Conservation (phyloP, 2,113 vertebrate genomes). For the Chascanopsetta lugubris region DNA sequence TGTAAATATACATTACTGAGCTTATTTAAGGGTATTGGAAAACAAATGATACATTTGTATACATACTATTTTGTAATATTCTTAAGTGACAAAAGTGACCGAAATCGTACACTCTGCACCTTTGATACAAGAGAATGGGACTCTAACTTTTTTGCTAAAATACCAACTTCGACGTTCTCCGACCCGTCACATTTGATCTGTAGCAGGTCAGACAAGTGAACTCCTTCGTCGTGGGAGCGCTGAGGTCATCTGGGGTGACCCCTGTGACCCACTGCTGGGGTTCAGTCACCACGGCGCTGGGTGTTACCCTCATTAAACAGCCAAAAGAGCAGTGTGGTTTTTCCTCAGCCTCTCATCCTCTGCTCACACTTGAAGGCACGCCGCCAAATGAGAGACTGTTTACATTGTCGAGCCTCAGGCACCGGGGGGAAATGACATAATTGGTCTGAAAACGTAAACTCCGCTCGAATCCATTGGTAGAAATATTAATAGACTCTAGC, state of each 20-base stretch:
- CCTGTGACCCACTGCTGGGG: conserved; percentile 27
- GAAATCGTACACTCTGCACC: too few species aligned
- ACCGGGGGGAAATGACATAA: conserved; percentile 45
- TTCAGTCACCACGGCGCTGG: conserved; percentile 47
- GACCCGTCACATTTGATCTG: not conserved
- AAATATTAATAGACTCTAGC: conserved; percentile 50
- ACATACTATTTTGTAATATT: too few species aligned
- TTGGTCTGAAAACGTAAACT: conserved; percentile 56
- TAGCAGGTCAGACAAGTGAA: not conserved
- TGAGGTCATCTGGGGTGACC: conserved; percentile 23
- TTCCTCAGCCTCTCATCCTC: conserved; percentile 66
- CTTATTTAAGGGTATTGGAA: too few species aligned
- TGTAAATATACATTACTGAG: too few species aligned
- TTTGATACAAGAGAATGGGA: not conserved
- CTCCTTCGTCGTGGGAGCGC: conserved; percentile 10
- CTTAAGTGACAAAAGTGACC: too few species aligned
- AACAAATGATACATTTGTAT: too few species aligned
- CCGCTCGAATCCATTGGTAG: conserved; percentile 41
- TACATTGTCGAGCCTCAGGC: conserved; percentile 44
- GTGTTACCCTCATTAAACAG: conserved; percentile 65
- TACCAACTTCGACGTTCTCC: not conserved
- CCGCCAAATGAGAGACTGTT: conserved; percentile 63
- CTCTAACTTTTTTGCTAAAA: too few species aligned
- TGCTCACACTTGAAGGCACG: conserved; percentile 35
- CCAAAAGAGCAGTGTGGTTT: conserved; percentile 59